Percentiles rank a stretch among this genome's conserved stretches.
Conservation (phyloP, 1,140 invertebrate genomes). For the Protaetia brevitarsis region DNA sequence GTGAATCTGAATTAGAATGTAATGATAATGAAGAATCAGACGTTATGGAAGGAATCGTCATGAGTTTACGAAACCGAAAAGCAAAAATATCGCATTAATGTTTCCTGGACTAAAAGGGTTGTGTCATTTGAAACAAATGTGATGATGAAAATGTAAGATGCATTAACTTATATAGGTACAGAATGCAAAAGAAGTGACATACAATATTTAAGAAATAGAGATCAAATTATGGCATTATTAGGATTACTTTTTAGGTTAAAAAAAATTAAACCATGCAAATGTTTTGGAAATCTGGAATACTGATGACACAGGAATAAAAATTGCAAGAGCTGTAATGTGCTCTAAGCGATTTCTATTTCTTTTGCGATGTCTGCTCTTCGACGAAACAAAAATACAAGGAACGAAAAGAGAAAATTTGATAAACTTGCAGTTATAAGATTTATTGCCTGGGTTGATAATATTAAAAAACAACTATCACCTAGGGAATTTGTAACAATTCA, state of each 20-base stretch:
- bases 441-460: not conserved
- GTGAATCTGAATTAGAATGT: no score
- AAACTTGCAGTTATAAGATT: conserved; percentile 13
- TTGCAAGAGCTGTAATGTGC: conserved; percentile 38
- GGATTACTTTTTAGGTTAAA: conserved; percentile 38
- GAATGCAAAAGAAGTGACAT: not conserved
- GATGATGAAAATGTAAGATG: not conserved
- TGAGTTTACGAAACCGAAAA: not conserved
- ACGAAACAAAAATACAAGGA: conserved; percentile 34
- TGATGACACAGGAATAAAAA: conserved; percentile 40
- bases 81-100: not conserved
- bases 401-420: not conserved
- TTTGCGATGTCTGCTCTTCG: conserved; percentile 39
- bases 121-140: not conserved
- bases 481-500: not conserved
- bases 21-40: not conserved
- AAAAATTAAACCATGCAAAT: conserved; percentile 37
- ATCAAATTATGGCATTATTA: conserved; percentile 43
- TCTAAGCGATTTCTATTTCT: conserved; percentile 38
- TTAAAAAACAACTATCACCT: not conserved
- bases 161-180: not conserved
- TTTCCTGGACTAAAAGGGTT: not conserved
- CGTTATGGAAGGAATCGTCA: not conserved
- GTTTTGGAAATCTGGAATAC: conserved; percentile 41
- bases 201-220: conserved; percentile 37